A percentile compares a stretch with the other conserved stretches of the same genome.
These are phyloP conservation scores for Oophaga sylvatica DNA, from an alignment of 2,797 vertebrate genomes.

Conservation along the genomic window DNA sequence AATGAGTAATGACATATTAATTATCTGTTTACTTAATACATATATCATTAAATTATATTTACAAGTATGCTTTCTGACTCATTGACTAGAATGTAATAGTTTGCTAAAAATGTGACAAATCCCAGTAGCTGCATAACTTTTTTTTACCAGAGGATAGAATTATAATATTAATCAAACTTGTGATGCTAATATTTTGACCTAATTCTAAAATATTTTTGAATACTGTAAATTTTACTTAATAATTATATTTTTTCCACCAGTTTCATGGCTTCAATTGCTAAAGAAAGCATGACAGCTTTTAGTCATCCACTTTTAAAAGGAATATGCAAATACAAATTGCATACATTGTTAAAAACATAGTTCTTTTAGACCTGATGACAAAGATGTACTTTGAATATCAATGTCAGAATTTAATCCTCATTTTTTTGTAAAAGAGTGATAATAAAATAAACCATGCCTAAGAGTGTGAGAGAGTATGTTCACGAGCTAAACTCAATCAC, in stretches of 20 bases:
- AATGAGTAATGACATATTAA: slow-evolving; percentile 35
- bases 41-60: slow-evolving; percentile 44
- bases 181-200: not conserved
- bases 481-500: too few relatives aligned
- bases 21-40: slow-evolving; percentile 27
- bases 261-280: not conserved
- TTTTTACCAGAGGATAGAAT: not conserved
- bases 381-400: too few relatives aligned
- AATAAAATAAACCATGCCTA: too few relatives aligned
- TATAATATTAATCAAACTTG: not conserved
- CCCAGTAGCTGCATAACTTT: slow-evolving; percentile 4
- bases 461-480: too few relatives aligned
- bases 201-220: not conserved
- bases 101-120: slow-evolving; percentile 32
- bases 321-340: too few relatives aligned
- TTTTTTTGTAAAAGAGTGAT: too few relatives aligned
- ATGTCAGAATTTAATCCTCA: too few relatives aligned
- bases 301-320: too few relatives aligned
- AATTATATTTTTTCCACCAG: not conserved
- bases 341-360: too few relatives aligned
- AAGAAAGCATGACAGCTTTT: too few relatives aligned
- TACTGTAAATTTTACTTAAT: not conserved
- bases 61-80: slow-evolving; percentile 13
- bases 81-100: slow-evolving; percentile 30
- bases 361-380: too few relatives aligned